Evolutionary conservation across 2,113 vertebrate genomes (phyloP).

Genomic region (Dicentrarchus labrax): DNA sequence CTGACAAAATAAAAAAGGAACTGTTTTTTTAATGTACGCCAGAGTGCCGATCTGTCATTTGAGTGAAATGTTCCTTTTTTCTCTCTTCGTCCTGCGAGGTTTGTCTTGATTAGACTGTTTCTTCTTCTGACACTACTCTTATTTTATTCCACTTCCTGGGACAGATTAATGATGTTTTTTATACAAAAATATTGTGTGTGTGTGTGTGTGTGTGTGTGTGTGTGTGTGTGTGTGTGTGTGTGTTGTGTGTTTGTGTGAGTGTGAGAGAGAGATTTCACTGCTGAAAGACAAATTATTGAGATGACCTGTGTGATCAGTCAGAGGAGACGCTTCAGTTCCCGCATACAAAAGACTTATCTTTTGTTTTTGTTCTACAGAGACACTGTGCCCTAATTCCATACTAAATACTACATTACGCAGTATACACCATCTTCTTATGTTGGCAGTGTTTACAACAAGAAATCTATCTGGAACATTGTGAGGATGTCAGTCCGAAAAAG

Average conservation of each 20-base stretch:
- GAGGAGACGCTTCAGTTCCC: not conserved
- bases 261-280: no score
- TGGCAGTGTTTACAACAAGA: not conserved
- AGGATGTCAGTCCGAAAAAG: no score
- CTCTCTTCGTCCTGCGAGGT: not conserved
- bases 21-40: slow-evolving; percentile 66
- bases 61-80: slow-evolving; percentile 35
- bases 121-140: not conserved
- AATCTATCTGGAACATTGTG: not conserved
- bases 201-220: slow-evolving; percentile 13
- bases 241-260: slow-evolving; percentile 11
- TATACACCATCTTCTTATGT: no score
- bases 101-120: slow-evolving; percentile 11
- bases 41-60: slow-evolving; percentile 18
- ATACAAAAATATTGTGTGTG: not conserved
- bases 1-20: slow-evolving; percentile 79
- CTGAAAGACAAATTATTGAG: not conserved
- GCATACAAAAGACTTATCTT: not conserved
- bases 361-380: slow-evolving; percentile 1
- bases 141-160: not conserved
- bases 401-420: not conserved
- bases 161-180: not conserved
- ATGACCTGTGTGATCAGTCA: slow-evolving; percentile 1
- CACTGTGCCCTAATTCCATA: slow-evolving; percentile 1
- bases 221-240: slow-evolving; percentile 5